These are phyloP conservation scores for Hirtodrosophila histrioides DNA, from an alignment of 2,888 invertebrate genomes.

Conservation along the genomic window DNA sequence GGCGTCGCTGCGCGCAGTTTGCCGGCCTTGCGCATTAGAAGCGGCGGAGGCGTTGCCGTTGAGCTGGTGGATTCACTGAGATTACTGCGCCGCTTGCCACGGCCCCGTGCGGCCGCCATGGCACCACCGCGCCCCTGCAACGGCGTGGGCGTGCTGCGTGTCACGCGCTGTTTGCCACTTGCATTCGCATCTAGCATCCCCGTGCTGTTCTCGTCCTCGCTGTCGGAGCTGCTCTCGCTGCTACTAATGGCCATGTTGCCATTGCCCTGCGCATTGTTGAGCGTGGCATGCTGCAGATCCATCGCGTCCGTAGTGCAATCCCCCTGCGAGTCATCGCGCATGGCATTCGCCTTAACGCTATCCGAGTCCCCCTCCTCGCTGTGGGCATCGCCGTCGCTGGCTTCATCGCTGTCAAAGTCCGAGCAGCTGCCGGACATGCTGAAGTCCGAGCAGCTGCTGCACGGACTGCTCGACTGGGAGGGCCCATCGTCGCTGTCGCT, in stretches of 20 bases:
- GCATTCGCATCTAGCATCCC: conserved; percentile 11
- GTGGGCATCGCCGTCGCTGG: conserved; percentile 81
- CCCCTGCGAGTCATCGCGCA: conserved; percentile 53
- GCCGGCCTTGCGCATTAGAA: conserved; percentile 42
- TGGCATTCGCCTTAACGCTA: conserved; percentile 41
- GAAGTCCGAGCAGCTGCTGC: conserved; percentile 84
- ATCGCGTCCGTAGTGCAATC: conserved; percentile 70
- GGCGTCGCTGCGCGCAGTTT: conserved; percentile 62
- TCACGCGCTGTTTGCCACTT: conserved; percentile 43
- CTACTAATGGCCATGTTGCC: conserved; percentile 77
- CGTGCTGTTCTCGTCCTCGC: conserved; percentile 33
- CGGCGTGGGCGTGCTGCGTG: conserved; percentile 55
- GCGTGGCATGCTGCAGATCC: conserved; percentile 63
- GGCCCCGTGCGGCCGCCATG: conserved; percentile 50
- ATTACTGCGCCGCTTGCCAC: conserved; percentile 65
- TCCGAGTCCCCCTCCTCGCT: conserved; percentile 80
- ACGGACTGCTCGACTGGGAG: conserved; percentile 83
- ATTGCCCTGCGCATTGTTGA: conserved; percentile 58
- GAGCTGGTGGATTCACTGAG: conserved; percentile 70
- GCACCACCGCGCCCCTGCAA: conserved; percentile 46
- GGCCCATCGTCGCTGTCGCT: conserved; percentile 84
- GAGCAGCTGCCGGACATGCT: conserved; percentile 83
- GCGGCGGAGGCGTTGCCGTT: conserved; percentile 73
- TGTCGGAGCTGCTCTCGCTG: conserved; percentile 70
- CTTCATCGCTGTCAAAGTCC: conserved; percentile 84